phyloP scores from a whole-genome alignment of 2,797 vertebrate genomes.

The Sebastes nivosus region DNA sequence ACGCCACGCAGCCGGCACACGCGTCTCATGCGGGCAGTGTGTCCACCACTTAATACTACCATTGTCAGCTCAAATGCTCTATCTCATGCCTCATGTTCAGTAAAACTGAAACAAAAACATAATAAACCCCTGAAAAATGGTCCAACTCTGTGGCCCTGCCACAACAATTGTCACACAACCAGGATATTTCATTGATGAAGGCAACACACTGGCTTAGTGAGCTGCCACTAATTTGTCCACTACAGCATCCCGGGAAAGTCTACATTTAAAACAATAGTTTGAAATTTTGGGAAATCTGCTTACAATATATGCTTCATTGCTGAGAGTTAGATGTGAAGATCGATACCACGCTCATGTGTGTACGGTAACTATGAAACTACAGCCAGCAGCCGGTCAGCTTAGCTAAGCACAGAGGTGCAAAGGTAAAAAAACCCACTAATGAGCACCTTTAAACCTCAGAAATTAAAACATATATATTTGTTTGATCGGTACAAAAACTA shows the following conservation, averaged over 20 bases:
- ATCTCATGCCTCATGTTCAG: neutral
- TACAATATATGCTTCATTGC: neutral
- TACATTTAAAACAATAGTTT: neutral
- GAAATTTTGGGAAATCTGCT: neutral
- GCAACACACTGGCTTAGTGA: neutral
- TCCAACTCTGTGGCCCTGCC: neutral
- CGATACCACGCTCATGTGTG: neutral
- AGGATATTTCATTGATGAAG: neutral
- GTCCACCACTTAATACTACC: neutral
- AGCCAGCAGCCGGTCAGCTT: neutral
- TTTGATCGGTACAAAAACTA: too few relatives aligned
- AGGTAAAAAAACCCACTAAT: too few relatives aligned
- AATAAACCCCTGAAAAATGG: neutral
- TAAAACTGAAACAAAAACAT: constrained; percentile 8
- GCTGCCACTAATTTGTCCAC: neutral
- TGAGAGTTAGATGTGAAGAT: neutral
- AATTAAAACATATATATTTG: too few relatives aligned
- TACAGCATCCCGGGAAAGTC: neutral
- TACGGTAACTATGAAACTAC: neutral
- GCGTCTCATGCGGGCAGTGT: too few relatives aligned
- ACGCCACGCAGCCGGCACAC: too few relatives aligned
- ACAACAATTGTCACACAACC: neutral
- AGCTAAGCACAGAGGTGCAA: too few relatives aligned
- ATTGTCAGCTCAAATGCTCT: constrained; percentile 11
- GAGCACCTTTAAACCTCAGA: too few relatives aligned